Percentiles rank a stretch among this genome's conserved stretches.
Evolutionary conservation across 2,797 vertebrate species (phyloP).

Genomic region (Galagoides demidoff): DNA sequence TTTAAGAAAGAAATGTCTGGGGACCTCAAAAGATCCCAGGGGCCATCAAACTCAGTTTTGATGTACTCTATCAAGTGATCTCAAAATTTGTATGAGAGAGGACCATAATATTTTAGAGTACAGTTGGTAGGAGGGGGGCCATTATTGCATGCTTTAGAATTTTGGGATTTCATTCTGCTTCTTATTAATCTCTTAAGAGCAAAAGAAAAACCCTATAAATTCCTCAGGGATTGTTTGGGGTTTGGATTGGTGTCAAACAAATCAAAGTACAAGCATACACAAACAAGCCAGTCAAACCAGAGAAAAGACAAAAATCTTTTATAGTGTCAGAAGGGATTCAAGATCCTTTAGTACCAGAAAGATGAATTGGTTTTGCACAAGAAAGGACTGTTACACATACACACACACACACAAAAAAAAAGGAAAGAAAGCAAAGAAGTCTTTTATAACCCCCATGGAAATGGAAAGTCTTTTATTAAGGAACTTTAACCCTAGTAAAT

Average conservation of each 20-base stretch:
- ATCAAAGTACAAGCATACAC: not conserved
- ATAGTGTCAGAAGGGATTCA: not conserved
- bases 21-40: too few species aligned
- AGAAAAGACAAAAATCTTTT: not conserved
- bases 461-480: not conserved
- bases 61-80: too few species aligned
- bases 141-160: not conserved
- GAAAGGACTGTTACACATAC: not conserved
- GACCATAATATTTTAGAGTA: too few species aligned
- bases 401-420: too few species aligned
- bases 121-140: not conserved
- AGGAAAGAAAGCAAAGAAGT: not conserved
- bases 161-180: not conserved
- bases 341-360: not conserved
- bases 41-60: too few species aligned
- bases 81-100: too few species aligned
- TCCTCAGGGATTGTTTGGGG: not conserved
- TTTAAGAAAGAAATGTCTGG: too few species aligned
- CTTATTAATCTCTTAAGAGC: not conserved
- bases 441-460: not conserved
- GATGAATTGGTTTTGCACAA: not conserved
- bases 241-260: not conserved
- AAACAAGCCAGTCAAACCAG: not conserved
- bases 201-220: not conserved
- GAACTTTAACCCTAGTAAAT: not conserved